Evolutionary conservation across 2,888 invertebrate genomes (phyloP).

Genomic region (Agrotis exclamationis): DNA sequence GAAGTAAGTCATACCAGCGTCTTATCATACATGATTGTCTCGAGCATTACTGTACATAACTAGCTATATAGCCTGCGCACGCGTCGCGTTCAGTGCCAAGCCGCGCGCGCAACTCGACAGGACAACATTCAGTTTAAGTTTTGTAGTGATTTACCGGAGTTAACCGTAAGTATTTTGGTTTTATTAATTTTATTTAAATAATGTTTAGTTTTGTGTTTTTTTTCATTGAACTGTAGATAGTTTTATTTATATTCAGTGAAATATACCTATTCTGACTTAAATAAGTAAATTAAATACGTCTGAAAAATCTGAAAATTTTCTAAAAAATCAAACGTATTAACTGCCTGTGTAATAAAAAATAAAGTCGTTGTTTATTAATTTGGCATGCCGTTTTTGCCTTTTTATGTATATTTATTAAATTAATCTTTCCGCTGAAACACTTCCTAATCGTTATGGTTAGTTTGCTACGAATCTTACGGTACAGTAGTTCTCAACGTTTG

Average conservation of each 20-base stretch:
- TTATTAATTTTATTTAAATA: not conserved
- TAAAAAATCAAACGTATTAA: not conserved
- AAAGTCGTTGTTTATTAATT: not conserved
- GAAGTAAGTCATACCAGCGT: slow-evolving; percentile 30
- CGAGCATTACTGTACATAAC: slow-evolving; percentile 38
- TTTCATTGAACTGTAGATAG: not conserved
- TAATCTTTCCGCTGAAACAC: not conserved
- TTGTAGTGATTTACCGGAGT: slow-evolving; percentile 41
- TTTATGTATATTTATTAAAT: not conserved
- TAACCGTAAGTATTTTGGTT: slow-evolving; percentile 35
- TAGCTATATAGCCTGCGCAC: slow-evolving; percentile 27
- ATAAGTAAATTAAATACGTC: no score
- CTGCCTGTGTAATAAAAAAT: not conserved
- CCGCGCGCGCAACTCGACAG: slow-evolving; percentile 41
- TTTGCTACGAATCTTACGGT: not conserved
- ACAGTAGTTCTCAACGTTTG: not conserved
- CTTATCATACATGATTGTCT: slow-evolving; percentile 57
- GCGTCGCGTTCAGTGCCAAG: slow-evolving; percentile 55
- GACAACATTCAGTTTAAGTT: slow-evolving; percentile 46
- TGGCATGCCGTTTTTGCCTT: not conserved
- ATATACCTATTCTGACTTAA: no score
- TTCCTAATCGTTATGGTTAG: slow-evolving; percentile 2
- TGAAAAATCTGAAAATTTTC: no score
- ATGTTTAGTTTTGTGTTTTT: no score
- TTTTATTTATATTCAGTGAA: not conserved